Percentiles rank a stretch among this genome's conserved stretches.
Evolutionary conservation across 2,888 invertebrate species (phyloP).

Genomic region (Rhagonycha lutea): DNA sequence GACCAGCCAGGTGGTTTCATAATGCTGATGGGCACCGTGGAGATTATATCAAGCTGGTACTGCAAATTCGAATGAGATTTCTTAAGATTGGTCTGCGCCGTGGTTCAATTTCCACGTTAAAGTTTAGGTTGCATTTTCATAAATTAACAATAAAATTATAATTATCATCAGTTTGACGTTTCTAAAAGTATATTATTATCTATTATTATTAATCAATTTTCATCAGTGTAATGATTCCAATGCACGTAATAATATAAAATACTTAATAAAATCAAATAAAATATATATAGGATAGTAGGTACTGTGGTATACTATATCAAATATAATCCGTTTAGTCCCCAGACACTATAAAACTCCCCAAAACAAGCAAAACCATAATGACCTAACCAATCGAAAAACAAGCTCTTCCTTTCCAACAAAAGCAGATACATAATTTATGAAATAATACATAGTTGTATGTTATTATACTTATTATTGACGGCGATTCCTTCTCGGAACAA

Average conservation of each 20-base stretch:
- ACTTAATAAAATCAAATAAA: constrained; percentile 23
- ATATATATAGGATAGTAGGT: too few relatives aligned
- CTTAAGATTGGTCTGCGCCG: too few relatives aligned
- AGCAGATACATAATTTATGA: constrained; percentile 31
- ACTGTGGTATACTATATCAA: constrained; percentile 18
- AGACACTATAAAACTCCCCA: constrained; percentile 33
- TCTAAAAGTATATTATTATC: neutral
- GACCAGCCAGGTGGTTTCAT: too few relatives aligned
- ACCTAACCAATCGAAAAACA: constrained; percentile 29
- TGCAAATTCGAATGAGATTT: too few relatives aligned
- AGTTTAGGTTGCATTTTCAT: too few relatives aligned
- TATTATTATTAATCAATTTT: constrained; percentile 5
- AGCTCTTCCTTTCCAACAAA: constrained; percentile 26
- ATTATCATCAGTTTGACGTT: too few relatives aligned
- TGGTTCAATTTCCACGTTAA: too few relatives aligned
- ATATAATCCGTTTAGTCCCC: constrained; percentile 34
- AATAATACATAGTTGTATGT: constrained; percentile 30
- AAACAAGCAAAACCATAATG: constrained; percentile 33
- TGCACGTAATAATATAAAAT: neutral
- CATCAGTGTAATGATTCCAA: neutral
- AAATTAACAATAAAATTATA: too few relatives aligned
- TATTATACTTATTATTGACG: constrained; percentile 12
- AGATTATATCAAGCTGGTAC: too few relatives aligned
- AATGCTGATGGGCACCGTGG: too few relatives aligned
- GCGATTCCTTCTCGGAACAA: constrained; percentile 23